phyloP scores from a whole-genome alignment of 2,113 vertebrate species.

The Merops nubicus region DNA sequence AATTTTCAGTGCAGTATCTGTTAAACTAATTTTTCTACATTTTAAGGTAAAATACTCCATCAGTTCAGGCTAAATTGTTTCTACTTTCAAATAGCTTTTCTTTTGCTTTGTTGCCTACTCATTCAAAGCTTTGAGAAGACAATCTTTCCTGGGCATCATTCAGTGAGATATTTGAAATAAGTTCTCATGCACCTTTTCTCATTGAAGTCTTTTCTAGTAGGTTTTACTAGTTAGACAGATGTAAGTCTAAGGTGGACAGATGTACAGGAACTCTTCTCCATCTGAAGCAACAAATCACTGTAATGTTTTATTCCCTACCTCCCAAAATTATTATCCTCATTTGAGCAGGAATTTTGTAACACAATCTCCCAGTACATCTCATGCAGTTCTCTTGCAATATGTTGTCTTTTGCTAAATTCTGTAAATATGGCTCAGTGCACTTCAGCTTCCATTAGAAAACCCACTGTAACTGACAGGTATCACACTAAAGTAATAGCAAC shows the following conservation, averaged over 20 bases:
- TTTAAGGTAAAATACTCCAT: not conserved
- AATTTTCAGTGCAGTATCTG: not conserved
- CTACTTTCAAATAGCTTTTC: not conserved
- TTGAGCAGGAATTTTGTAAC: not conserved
- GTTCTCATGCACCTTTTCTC: not conserved
- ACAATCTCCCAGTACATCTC: not conserved
- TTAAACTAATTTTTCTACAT: not conserved
- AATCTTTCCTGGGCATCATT: not conserved
- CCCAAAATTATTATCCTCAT: not conserved
- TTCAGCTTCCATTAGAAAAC: not conserved
- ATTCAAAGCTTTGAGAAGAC: not conserved
- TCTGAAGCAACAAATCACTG: not conserved
- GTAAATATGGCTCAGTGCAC: not conserved
- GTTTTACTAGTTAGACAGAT: not conserved
- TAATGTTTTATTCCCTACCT: not conserved
- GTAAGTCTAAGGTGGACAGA: too few species aligned
- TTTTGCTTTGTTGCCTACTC: not conserved
- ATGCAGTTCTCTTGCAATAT: not conserved
- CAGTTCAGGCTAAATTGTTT: not conserved
- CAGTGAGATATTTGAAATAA: not conserved
- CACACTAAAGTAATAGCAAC: not conserved
- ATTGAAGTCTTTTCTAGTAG: not conserved
- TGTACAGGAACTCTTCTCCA: not conserved
- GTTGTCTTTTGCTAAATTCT: not conserved
- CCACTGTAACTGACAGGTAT: not conserved